Conservation (phyloP, 2,797 vertebrate species). For the Acipenser transmontanus region DNA sequence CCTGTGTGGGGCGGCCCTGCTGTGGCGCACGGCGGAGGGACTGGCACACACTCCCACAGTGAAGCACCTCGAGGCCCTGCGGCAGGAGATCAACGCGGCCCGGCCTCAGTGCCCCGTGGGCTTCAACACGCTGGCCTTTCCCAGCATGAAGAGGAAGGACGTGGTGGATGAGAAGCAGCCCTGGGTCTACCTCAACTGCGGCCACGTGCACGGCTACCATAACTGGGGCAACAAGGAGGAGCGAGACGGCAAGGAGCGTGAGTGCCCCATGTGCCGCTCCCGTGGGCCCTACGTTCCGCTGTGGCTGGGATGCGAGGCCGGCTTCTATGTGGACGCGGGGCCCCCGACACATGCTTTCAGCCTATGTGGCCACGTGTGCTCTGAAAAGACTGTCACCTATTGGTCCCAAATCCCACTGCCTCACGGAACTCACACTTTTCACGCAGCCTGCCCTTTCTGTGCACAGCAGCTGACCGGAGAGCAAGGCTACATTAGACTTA, state of each 20-base stretch:
- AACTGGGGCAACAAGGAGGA: constrained; percentile 91
- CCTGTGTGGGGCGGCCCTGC: constrained; percentile 87
- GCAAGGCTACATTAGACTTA: constrained; percentile 91
- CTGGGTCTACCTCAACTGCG: constrained; percentile 93
- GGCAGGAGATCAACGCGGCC: constrained; percentile 94
- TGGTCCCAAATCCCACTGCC: constrained; percentile 97
- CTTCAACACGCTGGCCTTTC: constrained; percentile 97
- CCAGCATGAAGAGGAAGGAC: constrained; percentile 94
- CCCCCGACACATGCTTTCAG: constrained; percentile 91
- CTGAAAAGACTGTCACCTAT: constrained; percentile 90
- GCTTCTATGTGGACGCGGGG: constrained; percentile 90
- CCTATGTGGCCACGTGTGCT: constrained; percentile 92
- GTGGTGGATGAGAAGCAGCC: constrained; percentile 95
- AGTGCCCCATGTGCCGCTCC: constrained; percentile 95
- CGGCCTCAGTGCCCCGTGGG: constrained; percentile 95
- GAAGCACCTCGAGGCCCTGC: constrained; percentile 91
- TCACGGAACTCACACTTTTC: constrained; percentile 95
- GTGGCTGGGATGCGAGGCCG: constrained; percentile 93
- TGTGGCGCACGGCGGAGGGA: constrained; percentile 95
- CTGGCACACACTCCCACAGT: constrained; percentile 88
- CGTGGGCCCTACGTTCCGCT: constrained; percentile 91
- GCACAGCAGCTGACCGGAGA: constrained; percentile 87
- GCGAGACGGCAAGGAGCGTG: constrained; percentile 76
- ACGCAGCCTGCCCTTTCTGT: constrained; percentile 93
- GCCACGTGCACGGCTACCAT: constrained; percentile 95